Percentiles rank a stretch among this genome's conserved stretches.
Conservation (phyloP, 2,797 vertebrate species). For the Lepilemur septentrionalis region DNA sequence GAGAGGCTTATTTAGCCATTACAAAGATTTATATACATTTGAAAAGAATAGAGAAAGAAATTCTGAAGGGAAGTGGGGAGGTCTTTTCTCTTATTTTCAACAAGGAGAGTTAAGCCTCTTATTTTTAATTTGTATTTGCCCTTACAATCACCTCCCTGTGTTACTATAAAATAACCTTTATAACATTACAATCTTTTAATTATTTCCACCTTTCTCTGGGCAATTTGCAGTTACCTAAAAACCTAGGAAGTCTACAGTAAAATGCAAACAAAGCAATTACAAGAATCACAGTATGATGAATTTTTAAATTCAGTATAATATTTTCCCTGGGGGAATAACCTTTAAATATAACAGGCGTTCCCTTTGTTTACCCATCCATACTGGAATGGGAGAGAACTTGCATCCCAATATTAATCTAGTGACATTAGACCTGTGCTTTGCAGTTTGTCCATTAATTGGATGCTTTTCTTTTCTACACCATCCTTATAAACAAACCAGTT, state of each 20-base stretch:
- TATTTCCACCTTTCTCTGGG: neutral
- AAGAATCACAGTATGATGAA: neutral
- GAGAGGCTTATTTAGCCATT: neutral
- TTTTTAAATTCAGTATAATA: neutral
- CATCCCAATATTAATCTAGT: neutral
- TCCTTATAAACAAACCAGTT: neutral
- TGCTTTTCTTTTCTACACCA: neutral
- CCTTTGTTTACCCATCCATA: neutral
- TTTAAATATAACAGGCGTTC: neutral
- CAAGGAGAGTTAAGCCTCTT: neutral
- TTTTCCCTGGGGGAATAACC: neutral
- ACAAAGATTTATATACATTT: neutral
- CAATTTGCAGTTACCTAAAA: neutral
- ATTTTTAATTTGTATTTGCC: neutral
- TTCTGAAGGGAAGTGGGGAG: neutral
- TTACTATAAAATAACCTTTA: neutral
- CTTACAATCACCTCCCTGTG: neutral
- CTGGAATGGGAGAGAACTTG: neutral
- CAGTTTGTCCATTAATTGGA: neutral
- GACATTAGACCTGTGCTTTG: neutral
- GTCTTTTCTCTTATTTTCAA: neutral
- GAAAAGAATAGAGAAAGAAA: neutral
- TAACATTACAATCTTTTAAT: neutral
- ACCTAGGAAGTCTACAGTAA: neutral
- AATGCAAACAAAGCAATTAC: neutral